phyloP scores from a whole-genome alignment of 2,888 invertebrate genomes.

The Campaea margaritaria region DNA sequence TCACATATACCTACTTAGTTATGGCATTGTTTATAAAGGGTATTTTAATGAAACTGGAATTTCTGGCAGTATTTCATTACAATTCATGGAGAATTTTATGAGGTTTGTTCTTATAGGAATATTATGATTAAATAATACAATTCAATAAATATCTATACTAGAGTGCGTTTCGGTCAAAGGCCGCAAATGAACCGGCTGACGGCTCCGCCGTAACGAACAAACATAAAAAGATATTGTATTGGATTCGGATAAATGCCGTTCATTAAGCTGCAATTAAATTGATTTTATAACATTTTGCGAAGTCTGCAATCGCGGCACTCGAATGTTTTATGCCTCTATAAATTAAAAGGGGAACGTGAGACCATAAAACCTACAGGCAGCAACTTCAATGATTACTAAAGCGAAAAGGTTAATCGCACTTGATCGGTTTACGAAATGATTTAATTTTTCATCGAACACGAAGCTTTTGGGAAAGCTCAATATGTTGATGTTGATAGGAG shows the following conservation, averaged over 20 bases:
- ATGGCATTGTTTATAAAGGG: constrained; percentile 20
- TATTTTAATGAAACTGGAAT: constrained; percentile 29
- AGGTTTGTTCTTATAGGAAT: constrained; percentile 13
- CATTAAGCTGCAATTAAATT: constrained; percentile 51
- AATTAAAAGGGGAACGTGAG: constrained; percentile 31
- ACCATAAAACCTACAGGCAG: constrained; percentile 22
- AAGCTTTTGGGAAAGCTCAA: constrained; percentile 2
- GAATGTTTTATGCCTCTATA: constrained; percentile 29
- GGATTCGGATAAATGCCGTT: constrained; percentile 44
- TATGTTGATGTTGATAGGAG: neutral
- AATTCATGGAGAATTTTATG: constrained; percentile 1
- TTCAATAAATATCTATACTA: constrained; percentile 12
- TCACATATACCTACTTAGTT: constrained; percentile 25
- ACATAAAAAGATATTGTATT: constrained; percentile 45
- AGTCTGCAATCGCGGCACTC: constrained; percentile 26
- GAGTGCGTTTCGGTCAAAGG: constrained; percentile 30
- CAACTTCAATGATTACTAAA: constrained; percentile 26
- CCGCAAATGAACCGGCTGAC: constrained; percentile 41
- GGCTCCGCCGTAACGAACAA: constrained; percentile 34
- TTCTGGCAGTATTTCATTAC: constrained; percentile 22
- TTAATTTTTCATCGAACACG: constrained; percentile 8
- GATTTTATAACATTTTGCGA: constrained; percentile 43
- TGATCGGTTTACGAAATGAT: constrained; percentile 20
- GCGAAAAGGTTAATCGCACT: constrained; percentile 20
- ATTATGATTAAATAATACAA: constrained; percentile 14